Conservation (phyloP, 2,797 vertebrate genomes). For the Rhabdophis nuchalis region DNA sequence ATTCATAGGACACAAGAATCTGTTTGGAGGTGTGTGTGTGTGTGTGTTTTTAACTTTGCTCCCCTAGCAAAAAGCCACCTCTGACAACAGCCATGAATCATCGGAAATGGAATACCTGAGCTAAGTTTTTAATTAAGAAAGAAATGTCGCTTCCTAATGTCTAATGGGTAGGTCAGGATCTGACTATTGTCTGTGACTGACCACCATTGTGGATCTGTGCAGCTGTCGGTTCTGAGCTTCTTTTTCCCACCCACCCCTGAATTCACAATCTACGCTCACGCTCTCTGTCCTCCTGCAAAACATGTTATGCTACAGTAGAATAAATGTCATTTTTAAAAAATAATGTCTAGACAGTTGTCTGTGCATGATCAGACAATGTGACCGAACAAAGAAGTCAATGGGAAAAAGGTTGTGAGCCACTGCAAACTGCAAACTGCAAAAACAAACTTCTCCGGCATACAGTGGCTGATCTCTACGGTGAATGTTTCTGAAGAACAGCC, state of each 20-base stretch:
- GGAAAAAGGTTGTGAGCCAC: conserved; percentile 34
- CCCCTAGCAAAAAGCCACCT: conserved; percentile 5
- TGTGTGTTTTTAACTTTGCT: background rate
- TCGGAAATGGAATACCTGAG: conserved; percentile 42
- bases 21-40: too few species aligned
- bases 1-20: background rate
- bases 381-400: conserved; percentile 46
- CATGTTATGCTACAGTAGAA: conserved; percentile 25
- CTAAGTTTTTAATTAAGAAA: conserved; percentile 7
- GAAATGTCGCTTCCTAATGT: conserved; percentile 22
- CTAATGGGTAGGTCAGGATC: conserved; percentile 36
- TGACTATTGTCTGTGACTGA: background rate
- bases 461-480: background rate
- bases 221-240: conserved; percentile 45
- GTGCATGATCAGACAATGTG: conserved; percentile 42
- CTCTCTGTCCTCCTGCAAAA: conserved; percentile 35
- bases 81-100: conserved; percentile 33
- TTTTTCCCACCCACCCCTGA: conserved; percentile 37
- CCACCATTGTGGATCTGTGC: conserved; percentile 35
- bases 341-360: conserved; percentile 64
- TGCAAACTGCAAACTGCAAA: conserved; percentile 28
- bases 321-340: conserved; percentile 16
- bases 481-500: background rate
- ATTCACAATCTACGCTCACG: conserved; percentile 40
- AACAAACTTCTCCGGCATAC: conserved; percentile 9